Evolutionary conservation across 2,797 vertebrate species (phyloP).

Genomic region (Pseudochromis fuscus): DNA sequence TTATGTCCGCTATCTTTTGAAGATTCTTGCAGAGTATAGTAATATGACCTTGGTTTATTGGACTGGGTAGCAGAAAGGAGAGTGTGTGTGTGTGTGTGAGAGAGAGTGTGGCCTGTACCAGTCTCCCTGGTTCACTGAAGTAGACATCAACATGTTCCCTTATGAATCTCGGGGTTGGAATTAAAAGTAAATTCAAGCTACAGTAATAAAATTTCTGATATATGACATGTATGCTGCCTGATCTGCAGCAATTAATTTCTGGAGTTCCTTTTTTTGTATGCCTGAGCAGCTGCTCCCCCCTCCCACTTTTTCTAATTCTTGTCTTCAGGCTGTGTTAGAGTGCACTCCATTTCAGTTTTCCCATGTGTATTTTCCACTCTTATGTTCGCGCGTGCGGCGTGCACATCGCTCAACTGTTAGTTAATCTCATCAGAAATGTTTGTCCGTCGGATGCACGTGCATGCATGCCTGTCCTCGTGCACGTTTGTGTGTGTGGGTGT

Average conservation of each 20-base stretch:
- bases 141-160: slow-evolving; percentile 53
- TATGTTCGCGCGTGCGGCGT: slow-evolving; percentile 37
- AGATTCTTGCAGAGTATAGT: slow-evolving; percentile 20
- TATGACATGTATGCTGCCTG: slow-evolving; percentile 76
- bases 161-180: slow-evolving; percentile 48
- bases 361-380: slow-evolving; percentile 63
- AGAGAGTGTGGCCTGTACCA: slow-evolving; percentile 44
- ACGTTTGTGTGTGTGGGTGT: background rate
- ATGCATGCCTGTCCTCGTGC: background rate
- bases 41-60: slow-evolving; percentile 39
- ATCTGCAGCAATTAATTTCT: slow-evolving; percentile 83
- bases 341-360: slow-evolving; percentile 69
- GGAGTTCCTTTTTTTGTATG: slow-evolving; percentile 59
- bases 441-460: slow-evolving; percentile 22
- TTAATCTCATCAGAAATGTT: slow-evolving; percentile 58
- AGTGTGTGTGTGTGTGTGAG: background rate
- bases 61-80: slow-evolving; percentile 27
- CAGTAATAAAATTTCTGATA: slow-evolving; percentile 64
- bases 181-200: slow-evolving; percentile 63
- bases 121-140: slow-evolving; percentile 46
- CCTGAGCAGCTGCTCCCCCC: slow-evolving; percentile 70
- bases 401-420: slow-evolving; percentile 55
- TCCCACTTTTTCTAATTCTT: slow-evolving; percentile 63
- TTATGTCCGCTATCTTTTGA: slow-evolving; percentile 13
- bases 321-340: slow-evolving; percentile 70